Conservation (phyloP, 1,140 invertebrate species). For the Oreohelix idahoensis region DNA sequence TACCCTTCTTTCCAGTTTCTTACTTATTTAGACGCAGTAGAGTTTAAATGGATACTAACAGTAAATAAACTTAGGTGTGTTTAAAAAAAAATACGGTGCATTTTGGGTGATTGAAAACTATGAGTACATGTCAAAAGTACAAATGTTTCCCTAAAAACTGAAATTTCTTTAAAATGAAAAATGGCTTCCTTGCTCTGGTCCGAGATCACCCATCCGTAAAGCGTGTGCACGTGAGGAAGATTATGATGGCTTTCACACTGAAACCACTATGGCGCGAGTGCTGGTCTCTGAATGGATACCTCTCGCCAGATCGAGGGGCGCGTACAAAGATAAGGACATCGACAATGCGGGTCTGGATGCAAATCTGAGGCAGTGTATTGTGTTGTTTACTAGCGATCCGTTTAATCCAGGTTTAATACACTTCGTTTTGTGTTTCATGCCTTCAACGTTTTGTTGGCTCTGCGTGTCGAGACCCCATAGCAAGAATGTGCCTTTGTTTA, state of each 20-base stretch:
- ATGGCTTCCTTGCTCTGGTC: neutral
- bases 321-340: conserved; percentile 3
- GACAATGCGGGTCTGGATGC: conserved; percentile 7
- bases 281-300: neutral
- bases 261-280: neutral
- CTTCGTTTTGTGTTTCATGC: neutral
- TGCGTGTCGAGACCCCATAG: neutral
- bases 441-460: conserved; percentile 7
- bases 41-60: no score
- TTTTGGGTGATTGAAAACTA: no score
- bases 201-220: neutral
- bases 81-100: no score
- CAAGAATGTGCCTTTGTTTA: neutral
- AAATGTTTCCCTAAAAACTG: neutral
- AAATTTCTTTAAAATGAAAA: neutral
- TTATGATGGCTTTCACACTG: neutral
- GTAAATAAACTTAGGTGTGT: no score
- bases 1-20: no score
- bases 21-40: no score
- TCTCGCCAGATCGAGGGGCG: neutral
- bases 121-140: no score
- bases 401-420: conserved; percentile 15
- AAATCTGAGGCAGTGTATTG: neutral
- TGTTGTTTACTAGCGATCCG: neutral
- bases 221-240: neutral